Evolutionary conservation across 2,888 invertebrate genomes (phyloP), one percentile per base, ranked within the genome.

Genomic region (Clitarchus hookeri): DNA sequence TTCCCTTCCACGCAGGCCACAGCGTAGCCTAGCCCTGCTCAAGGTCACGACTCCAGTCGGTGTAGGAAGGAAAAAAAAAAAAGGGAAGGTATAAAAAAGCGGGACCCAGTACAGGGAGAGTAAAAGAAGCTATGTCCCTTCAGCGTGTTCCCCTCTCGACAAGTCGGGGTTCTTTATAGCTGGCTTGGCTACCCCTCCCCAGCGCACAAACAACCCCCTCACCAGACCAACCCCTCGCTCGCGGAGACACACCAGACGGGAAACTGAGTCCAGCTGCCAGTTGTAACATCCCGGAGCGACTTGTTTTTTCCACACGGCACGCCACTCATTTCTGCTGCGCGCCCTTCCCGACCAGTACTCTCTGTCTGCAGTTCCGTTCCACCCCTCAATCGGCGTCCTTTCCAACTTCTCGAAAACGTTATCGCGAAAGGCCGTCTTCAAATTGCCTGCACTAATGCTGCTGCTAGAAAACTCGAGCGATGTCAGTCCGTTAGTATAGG

Each of bases 21-120:
- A 48, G 48, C 16, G 65, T 65, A 9, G 65, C 65, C 8, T n/a
- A 8, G 65, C 65, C 65, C 65, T 65, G 65, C n/a, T 65, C 65
- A 65, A 65, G 65, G 65, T 65, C 65, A 65, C 65, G 65, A 65
- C 65, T 65, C 53, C 19, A 19, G 65, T 23, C 23, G 65, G 65
- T 6, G 16, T n/a, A 53, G 53, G 53, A 53, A 53, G 53, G 53
- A 19, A 19, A 53, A 53, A 53, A 53, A 65, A 65, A n/a, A 65
- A 65, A n/a, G 65, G 65, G 65, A n/a, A 23, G 65, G 65, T 65
- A n/a, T n/a, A 65, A 65, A 65, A 53, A 65, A n/a, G 65, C 65
- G 65, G 13, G 8, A 3, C 65, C 16, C 23, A 23, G 53, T 23
- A 8, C 13, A 65, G 65, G 65, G 65, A 65, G 65, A 65, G 65